phyloP scores from a whole-genome alignment of 2,888 invertebrate genomes.

The Orthosia gracilis region DNA sequence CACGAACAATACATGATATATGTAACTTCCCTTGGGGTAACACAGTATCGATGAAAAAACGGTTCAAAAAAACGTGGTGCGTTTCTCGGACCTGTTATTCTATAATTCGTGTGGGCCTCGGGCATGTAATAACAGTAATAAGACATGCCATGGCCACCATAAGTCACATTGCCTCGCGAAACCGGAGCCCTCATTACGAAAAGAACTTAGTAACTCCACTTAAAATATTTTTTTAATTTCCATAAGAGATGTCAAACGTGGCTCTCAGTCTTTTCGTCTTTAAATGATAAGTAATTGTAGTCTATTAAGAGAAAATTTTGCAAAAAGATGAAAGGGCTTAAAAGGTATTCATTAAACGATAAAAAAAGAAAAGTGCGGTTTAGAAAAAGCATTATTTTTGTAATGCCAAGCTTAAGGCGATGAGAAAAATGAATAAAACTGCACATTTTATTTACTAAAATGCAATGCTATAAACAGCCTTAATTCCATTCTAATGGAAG shows the following conservation, averaged over 20 bases:
- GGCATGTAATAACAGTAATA: slow-evolving; percentile 87
- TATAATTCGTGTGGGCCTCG: slow-evolving; percentile 80
- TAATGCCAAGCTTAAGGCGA: background rate
- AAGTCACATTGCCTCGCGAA: slow-evolving; percentile 79
- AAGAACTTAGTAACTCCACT: slow-evolving; percentile 66
- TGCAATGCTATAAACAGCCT: background rate
- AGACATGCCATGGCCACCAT: slow-evolving; percentile 77
- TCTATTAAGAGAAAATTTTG: slow-evolving; percentile 14
- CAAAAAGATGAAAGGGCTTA: slow-evolving; percentile 10
- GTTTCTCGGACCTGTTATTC: slow-evolving; percentile 73
- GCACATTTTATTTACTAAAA: slow-evolving; percentile 4
- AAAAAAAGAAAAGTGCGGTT: background rate
- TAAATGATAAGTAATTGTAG: slow-evolving; percentile 29
- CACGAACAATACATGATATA: slow-evolving; percentile 65
- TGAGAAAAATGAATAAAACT: background rate
- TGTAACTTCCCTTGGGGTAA: slow-evolving; percentile 70
- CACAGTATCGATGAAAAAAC: slow-evolving; percentile 69
- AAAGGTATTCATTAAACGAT: slow-evolving; percentile 11
- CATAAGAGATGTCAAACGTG: slow-evolving; percentile 28
- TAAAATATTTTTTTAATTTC: slow-evolving; percentile 63
- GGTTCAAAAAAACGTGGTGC: slow-evolving; percentile 55
- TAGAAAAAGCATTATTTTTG: slow-evolving; percentile 17
- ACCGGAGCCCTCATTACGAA: slow-evolving; percentile 68
- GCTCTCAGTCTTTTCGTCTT: slow-evolving; percentile 5
- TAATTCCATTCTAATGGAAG: slow-evolving; percentile 7